Evolutionary conservation across 2,113 vertebrate species (phyloP), one percentile per base, ranked within the genome.

Genomic region (Tupaia tana): DNA sequence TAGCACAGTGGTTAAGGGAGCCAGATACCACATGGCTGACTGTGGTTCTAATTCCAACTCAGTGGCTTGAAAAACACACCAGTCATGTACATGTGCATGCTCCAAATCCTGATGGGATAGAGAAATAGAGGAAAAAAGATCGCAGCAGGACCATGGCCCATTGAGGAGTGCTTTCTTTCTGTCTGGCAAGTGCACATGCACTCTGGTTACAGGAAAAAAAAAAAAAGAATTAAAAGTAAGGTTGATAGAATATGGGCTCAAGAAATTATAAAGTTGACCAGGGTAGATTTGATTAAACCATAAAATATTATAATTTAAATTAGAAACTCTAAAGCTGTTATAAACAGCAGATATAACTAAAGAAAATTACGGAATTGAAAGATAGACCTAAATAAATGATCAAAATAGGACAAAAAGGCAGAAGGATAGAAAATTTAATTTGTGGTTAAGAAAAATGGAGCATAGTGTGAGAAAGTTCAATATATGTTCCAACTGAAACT

Each of bases 341-440:
- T 58, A 89, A 92, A 83, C 10, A 93, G 69, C 56, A 90, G 34
- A 70, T n/a, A 82, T 54, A 90, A 93, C 75, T 74, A 69, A 81
- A 78, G 20, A 90, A 82, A 90, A 75, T 59, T 75, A 43, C 31
- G 90, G 86, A 86, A 66, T 77, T 94, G 31, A 69, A 90, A 86
- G 63, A 69, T 27, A 86, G 54, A 70, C 31, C 63, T 80, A 86
- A 85, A 93, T 89, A 93, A 80, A 80, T 74, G 63, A 92, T 64
- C 85, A 86, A 58, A 74, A 69, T 56, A 92, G 58, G 58, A 71
- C 82, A 84, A 92, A 93, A 87, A 73, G 82, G 75, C 24, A 94
- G 13, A 89, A 81, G 79, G 80, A 75, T 63, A 69, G 66, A 58
- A 89, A 96, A 61, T 80, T 54, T 71, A 77, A 89, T 54, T 63